Percentiles rank a stretch among this genome's conserved stretches.
Evolutionary conservation across 53 echinoderm and acorn worm genomes (phyloP).

Genomic region (Astropecten irregularis): DNA sequence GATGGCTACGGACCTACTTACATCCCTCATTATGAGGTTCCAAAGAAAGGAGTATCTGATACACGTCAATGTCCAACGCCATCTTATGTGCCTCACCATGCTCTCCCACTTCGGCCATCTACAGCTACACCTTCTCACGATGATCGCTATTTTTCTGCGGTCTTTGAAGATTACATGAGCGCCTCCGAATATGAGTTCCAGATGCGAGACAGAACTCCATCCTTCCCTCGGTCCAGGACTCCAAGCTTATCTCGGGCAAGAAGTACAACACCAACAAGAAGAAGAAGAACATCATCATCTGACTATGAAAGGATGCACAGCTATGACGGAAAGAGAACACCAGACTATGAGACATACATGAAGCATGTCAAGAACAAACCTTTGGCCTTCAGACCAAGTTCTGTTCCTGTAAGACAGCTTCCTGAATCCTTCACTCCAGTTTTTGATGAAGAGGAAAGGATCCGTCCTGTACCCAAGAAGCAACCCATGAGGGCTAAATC

Average conservation of each 20-base stretch:
- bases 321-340: constrained; percentile 22
- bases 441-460: constrained; percentile 35
- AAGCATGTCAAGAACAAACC: constrained; percentile 19
- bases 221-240: constrained; percentile 36
- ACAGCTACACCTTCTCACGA: constrained; percentile 33
- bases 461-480: constrained; percentile 18
- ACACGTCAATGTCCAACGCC: not conserved
- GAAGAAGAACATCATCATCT: constrained; percentile 34
- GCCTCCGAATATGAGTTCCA: constrained; percentile 36
- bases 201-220: constrained; percentile 42
- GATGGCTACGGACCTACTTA: constrained; percentile 38
- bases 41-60: not conserved
- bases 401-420: constrained; percentile 33
- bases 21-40: constrained; percentile 51
- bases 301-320: constrained; percentile 28
- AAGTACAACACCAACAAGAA: constrained; percentile 33
- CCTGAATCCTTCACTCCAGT: constrained; percentile 41
- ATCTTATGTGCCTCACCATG: constrained; percentile 44
- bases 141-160: constrained; percentile 34
- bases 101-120: not conserved
- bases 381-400: constrained; percentile 21
- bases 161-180: constrained; percentile 40
- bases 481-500: constrained; percentile 32
- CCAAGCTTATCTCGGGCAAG: constrained; percentile 30
- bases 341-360: constrained; percentile 41